These are phyloP conservation scores for Eustalomyia histrio DNA, from an alignment of 2,888 invertebrate genomes.

Conservation along the genomic window DNA sequence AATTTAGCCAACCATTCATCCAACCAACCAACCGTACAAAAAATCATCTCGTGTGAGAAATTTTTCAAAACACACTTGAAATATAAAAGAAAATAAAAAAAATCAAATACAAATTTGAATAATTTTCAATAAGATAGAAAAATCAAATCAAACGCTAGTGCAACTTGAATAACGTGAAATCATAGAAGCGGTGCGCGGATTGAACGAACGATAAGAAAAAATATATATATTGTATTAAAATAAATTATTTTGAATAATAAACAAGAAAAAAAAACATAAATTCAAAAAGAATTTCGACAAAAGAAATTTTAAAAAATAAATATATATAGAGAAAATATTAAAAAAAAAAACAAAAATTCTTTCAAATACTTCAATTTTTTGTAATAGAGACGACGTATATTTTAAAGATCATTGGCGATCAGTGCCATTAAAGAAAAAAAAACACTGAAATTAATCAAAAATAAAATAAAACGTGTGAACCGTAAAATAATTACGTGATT, in stretches of 20 bases:
- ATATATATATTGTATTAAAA: background rate
- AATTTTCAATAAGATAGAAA: slow-evolving; percentile 42
- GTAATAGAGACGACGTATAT: slow-evolving; percentile 22
- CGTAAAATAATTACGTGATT: slow-evolving; percentile 65
- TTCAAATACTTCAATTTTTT: background rate
- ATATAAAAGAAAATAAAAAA: slow-evolving; percentile 28
- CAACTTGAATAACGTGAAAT: slow-evolving; percentile 51
- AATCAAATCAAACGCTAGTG: slow-evolving; percentile 24
- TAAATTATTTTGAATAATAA: slow-evolving; percentile 7
- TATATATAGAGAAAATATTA: slow-evolving; percentile 7
- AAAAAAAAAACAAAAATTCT: background rate
- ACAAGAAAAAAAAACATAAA: slow-evolving; percentile 1
- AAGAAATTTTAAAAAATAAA: background rate
- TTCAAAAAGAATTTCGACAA: slow-evolving; percentile 31
- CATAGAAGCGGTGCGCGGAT: slow-evolving; percentile 46
- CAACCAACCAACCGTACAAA: background rate
- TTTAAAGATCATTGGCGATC: slow-evolving; percentile 61
- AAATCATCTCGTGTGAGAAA: slow-evolving; percentile 46
- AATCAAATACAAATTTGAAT: slow-evolving; percentile 53
- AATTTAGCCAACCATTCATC: slow-evolving; percentile 37
- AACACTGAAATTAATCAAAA: slow-evolving; percentile 10
- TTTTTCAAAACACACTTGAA: slow-evolving; percentile 52
- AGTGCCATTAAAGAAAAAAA: slow-evolving; percentile 58
- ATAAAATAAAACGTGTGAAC: slow-evolving; percentile 52
- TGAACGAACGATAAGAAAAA: slow-evolving; percentile 22